A percentile compares a stretch with the other conserved stretches of the same genome.
These are phyloP conservation scores for Abramis brama DNA, from an alignment of 2,113 vertebrate species.

Conservation along the genomic window DNA sequence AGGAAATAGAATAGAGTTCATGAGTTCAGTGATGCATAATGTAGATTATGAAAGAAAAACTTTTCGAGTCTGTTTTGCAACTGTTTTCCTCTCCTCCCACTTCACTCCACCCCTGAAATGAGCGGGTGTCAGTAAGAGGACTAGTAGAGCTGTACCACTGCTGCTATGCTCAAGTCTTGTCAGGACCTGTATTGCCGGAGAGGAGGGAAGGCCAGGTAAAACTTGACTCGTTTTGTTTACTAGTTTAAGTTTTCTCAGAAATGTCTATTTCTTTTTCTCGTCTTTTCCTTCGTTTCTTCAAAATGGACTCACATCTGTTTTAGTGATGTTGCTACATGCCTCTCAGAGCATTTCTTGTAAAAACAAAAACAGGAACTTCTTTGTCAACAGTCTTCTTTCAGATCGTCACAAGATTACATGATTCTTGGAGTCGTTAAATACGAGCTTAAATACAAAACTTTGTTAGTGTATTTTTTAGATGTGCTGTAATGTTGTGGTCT, in stretches of 20 bases:
- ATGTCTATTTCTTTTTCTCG: background rate
- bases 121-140: background rate
- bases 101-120: conserved; percentile 7
- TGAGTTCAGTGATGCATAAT: background rate
- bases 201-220: conserved; percentile 74
- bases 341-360: background rate
- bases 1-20: background rate
- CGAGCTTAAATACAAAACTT: background rate
- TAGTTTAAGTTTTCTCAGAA: background rate
- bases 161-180: conserved; percentile 69
- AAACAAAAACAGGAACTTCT: conserved; percentile 32
- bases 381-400: conserved; percentile 13
- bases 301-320: background rate
- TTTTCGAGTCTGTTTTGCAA: background rate
- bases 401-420: background rate
- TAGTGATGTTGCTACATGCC: background rate
- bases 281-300: background rate
- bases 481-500: background rate
- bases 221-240: background rate
- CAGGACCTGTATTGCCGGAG: conserved; percentile 75
- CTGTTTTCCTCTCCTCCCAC: conserved; percentile 17
- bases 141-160: conserved; percentile 24
- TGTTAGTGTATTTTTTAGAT: background rate
- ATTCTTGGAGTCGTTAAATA: background rate
- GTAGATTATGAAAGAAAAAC: background rate